Conservation (phyloP, 2,113 vertebrate species). For the Sigmodon hispidus region DNA sequence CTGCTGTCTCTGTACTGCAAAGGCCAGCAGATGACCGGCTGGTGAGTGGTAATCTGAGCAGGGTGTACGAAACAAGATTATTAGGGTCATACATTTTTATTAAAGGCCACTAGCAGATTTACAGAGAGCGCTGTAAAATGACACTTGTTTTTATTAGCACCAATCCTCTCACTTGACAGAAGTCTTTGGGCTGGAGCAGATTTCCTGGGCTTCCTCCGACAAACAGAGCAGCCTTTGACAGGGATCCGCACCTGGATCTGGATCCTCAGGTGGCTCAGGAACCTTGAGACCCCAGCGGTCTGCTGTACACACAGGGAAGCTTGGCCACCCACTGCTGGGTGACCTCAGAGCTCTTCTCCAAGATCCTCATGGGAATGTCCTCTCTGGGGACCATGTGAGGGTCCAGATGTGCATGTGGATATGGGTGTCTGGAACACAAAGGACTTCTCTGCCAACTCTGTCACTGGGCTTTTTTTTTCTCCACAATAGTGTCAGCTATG, state of each 20-base stretch:
- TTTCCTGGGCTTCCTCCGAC: constrained; percentile 26
- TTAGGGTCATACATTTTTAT: constrained; percentile 71
- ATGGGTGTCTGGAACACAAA: accelerated
- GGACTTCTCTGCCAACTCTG: background rate
- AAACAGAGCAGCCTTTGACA: constrained; percentile 66
- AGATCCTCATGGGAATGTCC: background rate
- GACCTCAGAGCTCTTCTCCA: background rate
- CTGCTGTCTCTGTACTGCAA: background rate
- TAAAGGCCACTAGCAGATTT: constrained; percentile 76
- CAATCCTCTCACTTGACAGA: constrained; percentile 61
- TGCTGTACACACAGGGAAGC: background rate
- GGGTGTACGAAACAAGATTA: constrained; percentile 61
- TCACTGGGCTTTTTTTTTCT: background rate
- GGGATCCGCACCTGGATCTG: background rate
- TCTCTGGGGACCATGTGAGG: background rate
- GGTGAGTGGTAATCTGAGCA: background rate
- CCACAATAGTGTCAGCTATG: background rate
- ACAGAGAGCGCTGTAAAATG: constrained; percentile 64
- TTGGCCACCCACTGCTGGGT: background rate
- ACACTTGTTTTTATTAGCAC: constrained; percentile 64
- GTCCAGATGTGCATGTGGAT: background rate
- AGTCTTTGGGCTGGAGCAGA: constrained; percentile 64
- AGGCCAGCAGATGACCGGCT: constrained; percentile 40
- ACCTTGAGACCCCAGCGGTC: background rate
- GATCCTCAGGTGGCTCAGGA: background rate